These are phyloP conservation scores for Zosterops lateralis DNA, from an alignment of 2,113 vertebrate genomes.

Conservation along the genomic window DNA sequence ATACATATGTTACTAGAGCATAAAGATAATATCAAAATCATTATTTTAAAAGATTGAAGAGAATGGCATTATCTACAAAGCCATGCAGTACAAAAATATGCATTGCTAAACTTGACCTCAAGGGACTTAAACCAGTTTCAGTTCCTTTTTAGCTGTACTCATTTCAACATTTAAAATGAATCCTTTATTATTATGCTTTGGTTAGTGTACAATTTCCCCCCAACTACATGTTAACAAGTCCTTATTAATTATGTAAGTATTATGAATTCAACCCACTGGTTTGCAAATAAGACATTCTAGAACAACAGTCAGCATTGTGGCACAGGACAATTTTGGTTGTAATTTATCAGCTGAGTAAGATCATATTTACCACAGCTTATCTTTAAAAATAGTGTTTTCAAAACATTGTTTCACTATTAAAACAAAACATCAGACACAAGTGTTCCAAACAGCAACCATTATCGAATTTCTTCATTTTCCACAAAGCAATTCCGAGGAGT, in stretches of 20 bases:
- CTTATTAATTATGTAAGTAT: conserved; percentile 16
- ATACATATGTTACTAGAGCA: neutral
- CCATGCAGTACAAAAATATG: neutral
- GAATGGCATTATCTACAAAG: conserved; percentile 26
- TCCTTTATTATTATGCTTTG: neutral
- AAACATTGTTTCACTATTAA: conserved; percentile 8
- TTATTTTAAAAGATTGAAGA: conserved; percentile 13
- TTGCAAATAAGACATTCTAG: neutral
- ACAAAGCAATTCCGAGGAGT: conserved; percentile 48
- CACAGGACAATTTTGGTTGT: neutral
- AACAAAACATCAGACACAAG: neutral
- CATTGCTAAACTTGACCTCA: neutral
- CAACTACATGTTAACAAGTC: neutral
- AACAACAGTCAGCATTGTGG: neutral
- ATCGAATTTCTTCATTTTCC: conserved; percentile 43
- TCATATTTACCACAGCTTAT: neutral
- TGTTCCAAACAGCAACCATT: conserved; percentile 15
- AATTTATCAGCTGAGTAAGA: neutral
- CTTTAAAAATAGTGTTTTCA: neutral
- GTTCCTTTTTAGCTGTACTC: neutral
- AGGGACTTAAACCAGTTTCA: neutral
- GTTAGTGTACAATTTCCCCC: neutral
- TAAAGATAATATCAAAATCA: conserved; percentile 8
- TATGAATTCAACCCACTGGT: neutral
- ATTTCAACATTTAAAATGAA: neutral